Evolutionary conservation across 2,113 vertebrate genomes (phyloP).

Genomic region (Oreocharis arfaki): DNA sequence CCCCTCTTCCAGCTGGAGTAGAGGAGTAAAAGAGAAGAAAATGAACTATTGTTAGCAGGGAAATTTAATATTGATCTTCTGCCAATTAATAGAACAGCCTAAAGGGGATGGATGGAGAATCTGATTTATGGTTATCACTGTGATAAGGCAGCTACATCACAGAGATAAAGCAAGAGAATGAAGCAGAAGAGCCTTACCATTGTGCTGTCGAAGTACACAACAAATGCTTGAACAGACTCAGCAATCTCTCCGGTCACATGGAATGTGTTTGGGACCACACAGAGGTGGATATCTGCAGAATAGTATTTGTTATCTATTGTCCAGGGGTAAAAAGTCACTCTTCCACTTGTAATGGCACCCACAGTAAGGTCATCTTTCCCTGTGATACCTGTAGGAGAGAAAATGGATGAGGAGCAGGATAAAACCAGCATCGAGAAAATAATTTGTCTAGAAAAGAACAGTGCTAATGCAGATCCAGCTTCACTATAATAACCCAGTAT

Average conservation of each 20-base stretch:
- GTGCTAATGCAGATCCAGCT: background rate
- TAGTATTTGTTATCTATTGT: slow-evolving; percentile 98
- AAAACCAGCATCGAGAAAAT: background rate
- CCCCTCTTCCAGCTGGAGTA: background rate
- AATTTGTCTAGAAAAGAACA: background rate
- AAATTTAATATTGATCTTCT: background rate
- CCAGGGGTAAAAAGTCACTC: slow-evolving; percentile 90
- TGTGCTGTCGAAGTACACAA: slow-evolving; percentile 92
- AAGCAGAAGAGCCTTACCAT: slow-evolving; percentile 70
- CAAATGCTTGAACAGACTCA: slow-evolving; percentile 87
- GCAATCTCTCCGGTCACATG: slow-evolving; percentile 85
- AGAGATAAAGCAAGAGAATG: background rate
- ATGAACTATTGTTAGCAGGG: background rate
- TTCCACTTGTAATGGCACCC: slow-evolving; percentile 64
- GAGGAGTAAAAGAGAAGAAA: background rate
- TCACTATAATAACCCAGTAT: background rate
- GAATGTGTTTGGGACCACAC: slow-evolving; percentile 82
- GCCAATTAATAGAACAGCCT: background rate
- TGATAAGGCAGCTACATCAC: background rate
- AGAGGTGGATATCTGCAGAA: slow-evolving; percentile 87
- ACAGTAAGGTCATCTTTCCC: slow-evolving; percentile 74
- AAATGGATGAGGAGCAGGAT: background rate
- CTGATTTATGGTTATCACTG: background rate
- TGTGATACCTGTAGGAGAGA: slow-evolving; percentile 81
- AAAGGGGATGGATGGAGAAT: background rate